These are phyloP conservation scores for Mylabris sibirica DNA, from an alignment of 2,888 invertebrate genomes.

Conservation along the genomic window DNA sequence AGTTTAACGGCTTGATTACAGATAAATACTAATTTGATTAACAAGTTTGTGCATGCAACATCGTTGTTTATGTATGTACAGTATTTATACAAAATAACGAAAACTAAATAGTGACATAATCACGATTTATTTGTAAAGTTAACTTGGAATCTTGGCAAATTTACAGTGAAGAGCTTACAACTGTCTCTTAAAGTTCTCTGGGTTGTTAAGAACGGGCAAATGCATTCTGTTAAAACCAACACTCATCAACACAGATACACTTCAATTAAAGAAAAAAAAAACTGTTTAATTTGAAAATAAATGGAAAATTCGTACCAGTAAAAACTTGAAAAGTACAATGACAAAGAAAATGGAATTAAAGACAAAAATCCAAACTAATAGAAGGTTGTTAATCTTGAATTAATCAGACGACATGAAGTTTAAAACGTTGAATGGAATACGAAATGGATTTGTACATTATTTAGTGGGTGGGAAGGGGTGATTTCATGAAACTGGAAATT, in stretches of 20 bases:
- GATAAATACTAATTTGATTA: slow-evolving; percentile 4
- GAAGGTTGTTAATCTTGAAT: neutral
- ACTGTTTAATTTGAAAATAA: neutral
- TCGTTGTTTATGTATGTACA: neutral
- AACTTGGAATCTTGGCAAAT: neutral
- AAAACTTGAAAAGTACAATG: neutral
- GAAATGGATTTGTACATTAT: neutral
- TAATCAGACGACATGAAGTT: neutral
- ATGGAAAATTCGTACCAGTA: neutral
- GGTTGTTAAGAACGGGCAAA: neutral
- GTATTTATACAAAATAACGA: neutral
- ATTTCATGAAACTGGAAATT: neutral
- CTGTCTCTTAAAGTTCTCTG: neutral
- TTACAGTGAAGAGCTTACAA: neutral
- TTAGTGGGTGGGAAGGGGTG: neutral
- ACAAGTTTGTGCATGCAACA: slow-evolving; percentile 12
- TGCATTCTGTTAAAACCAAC: neutral
- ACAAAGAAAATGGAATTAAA: neutral
- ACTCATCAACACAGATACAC: neutral
- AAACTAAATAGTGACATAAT: slow-evolving; percentile 2
- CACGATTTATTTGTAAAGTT: slow-evolving; percentile 12
- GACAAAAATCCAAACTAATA: too few relatives aligned
- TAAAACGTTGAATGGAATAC: neutral
- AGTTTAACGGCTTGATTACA: neutral
- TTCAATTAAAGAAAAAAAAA: neutral